Conservation (phyloP, 2,888 invertebrate species). For the Melangyna quadrimaculata region DNA sequence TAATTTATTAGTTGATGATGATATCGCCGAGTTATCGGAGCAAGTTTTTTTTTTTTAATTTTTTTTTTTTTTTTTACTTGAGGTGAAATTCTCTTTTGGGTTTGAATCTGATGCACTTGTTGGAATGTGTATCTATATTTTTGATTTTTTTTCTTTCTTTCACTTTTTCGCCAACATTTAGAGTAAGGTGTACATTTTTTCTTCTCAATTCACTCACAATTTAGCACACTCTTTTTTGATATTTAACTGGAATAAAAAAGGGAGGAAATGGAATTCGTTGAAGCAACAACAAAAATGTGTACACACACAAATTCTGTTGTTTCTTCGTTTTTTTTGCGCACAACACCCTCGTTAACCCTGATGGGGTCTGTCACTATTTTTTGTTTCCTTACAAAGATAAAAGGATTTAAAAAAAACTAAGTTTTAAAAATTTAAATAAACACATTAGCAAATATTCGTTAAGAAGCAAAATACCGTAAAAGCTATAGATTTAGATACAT, state of each 20-base stretch:
- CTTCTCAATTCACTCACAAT: slow-evolving; percentile 55
- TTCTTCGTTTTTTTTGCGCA: background rate
- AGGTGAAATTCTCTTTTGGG: slow-evolving; percentile 13
- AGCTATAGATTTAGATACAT: slow-evolving; percentile 50
- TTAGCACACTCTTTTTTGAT: slow-evolving; percentile 44
- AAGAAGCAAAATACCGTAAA: background rate
- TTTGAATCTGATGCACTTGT: slow-evolving; percentile 63
- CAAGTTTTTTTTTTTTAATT: background rate
- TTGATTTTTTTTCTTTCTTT: slow-evolving; percentile 7
- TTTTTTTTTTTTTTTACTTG: background rate
- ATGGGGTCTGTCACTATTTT: background rate
- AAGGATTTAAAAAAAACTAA: background rate
- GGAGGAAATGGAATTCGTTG: background rate
- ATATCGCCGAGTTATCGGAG: background rate
- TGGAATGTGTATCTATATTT: slow-evolving; percentile 52
- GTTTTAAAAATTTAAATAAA: background rate
- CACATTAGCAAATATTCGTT: background rate
- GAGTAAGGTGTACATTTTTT: slow-evolving; percentile 58
- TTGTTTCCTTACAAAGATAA: background rate
- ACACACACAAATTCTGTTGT: slow-evolving; percentile 52
- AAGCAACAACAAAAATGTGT: slow-evolving; percentile 63
- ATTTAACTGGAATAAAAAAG: slow-evolving; percentile 39
- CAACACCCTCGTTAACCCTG: background rate
- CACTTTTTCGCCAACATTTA: slow-evolving; percentile 43
- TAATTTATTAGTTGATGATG: background rate